A percentile compares a stretch with the other conserved stretches of the same genome.
These are phyloP conservation scores for Hydrolagus colliei DNA, from an alignment of 2,797 vertebrate species.

Conservation along the genomic window DNA sequence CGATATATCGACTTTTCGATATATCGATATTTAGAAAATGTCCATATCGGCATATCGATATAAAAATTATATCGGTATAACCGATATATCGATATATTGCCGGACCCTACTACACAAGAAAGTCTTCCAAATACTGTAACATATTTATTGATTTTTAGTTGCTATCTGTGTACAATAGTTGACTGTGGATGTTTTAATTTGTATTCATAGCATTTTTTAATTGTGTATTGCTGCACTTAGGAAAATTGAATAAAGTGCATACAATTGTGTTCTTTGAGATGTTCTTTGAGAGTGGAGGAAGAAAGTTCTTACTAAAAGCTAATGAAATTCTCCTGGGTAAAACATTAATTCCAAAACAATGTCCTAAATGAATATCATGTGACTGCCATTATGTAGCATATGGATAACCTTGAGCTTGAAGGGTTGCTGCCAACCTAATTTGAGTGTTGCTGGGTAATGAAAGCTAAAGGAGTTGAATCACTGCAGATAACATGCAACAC, in stretches of 20 bases:
- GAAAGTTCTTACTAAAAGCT: neutral
- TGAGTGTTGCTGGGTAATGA: neutral
- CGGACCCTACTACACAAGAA: conserved; percentile 33
- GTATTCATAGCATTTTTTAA: neutral
- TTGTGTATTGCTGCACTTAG: neutral
- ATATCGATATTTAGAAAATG: too few species aligned
- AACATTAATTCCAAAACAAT: neutral
- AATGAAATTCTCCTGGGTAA: neutral
- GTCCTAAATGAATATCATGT: neutral
- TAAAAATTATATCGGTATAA: too few species aligned
- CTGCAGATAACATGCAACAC: neutral
- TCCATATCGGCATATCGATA: too few species aligned
- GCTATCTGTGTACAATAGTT: conserved; percentile 32
- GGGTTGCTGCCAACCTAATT: neutral
- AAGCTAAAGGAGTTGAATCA: neutral
- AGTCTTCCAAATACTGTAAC: conserved; percentile 40
- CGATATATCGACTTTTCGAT: too few species aligned
- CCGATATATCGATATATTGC: too few species aligned
- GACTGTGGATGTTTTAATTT: neutral
- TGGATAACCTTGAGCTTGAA: neutral
- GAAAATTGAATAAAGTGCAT: neutral
- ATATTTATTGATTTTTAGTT: conserved; percentile 41
- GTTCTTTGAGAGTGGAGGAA: neutral
- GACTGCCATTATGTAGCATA: neutral
- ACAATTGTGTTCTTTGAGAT: neutral